Evolutionary conservation across 2,113 vertebrate genomes (phyloP).

Genomic region (Bufo gargarizans): DNA sequence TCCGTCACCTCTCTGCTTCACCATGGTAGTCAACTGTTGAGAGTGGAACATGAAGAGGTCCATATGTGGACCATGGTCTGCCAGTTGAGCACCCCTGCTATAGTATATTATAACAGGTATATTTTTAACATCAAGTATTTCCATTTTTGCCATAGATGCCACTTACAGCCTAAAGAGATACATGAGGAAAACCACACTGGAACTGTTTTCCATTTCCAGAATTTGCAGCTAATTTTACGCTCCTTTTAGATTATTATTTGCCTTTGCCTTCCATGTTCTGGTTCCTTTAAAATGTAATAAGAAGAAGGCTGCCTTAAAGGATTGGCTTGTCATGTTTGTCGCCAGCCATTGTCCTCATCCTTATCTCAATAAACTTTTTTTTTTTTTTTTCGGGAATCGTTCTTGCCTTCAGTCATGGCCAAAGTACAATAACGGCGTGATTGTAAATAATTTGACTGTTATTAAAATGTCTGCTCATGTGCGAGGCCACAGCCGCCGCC

Average conservation of each 20-base stretch:
- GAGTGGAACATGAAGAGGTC: too few relatives aligned
- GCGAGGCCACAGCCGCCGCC: not conserved
- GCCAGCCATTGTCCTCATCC: not conserved
- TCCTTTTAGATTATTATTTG: not conserved
- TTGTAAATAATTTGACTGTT: not conserved
- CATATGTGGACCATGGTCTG: too few relatives aligned
- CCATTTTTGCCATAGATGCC: too few relatives aligned
- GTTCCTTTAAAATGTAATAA: not conserved
- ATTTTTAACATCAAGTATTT: not conserved
- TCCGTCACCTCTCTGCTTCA: too few relatives aligned
- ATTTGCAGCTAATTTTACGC: not conserved
- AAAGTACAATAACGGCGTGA: not conserved
- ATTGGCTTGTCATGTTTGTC: not conserved
- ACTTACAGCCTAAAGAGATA: not conserved
- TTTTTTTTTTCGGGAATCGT: not conserved
- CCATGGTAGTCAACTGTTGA: too few relatives aligned
- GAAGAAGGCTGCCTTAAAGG: not conserved
- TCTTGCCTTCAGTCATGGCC: not conserved
- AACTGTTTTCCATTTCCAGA: not conserved
- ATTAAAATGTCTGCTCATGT: constrained; percentile 8
- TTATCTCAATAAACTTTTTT: not conserved
- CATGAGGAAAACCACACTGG: not conserved
- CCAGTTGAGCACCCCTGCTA: too few relatives aligned
- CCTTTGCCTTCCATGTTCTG: not conserved
- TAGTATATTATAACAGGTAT: not conserved